Evolutionary conservation across 2,113 vertebrate genomes (phyloP).

Genomic region (Dissostichus mawsoni): DNA sequence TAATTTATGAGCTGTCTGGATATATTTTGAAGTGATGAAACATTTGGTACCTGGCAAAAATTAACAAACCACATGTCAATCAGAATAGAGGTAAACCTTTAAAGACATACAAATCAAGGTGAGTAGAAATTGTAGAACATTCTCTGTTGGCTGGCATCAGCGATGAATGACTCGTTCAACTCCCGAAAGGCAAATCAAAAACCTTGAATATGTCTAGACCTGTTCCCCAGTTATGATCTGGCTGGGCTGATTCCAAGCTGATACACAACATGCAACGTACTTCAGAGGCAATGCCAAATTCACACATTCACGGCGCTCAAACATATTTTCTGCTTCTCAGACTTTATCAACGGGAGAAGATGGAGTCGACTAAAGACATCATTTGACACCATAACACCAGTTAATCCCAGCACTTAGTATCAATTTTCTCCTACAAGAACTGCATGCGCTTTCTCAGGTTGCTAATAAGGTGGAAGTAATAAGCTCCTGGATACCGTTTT

Average conservation of each 20-base stretch:
- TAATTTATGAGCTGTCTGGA: not conserved
- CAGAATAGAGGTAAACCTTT: slow-evolving; percentile 1
- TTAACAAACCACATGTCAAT: slow-evolving; percentile 22
- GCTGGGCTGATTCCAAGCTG: slow-evolving; percentile 17
- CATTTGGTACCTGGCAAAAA: slow-evolving; percentile 2
- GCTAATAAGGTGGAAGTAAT: slow-evolving; percentile 78
- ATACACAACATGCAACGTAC: slow-evolving; percentile 8
- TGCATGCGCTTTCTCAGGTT: slow-evolving; percentile 69
- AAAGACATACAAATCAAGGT: not conserved
- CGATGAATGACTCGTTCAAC: slow-evolving; percentile 8
- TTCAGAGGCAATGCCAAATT: not conserved
- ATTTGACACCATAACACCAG: slow-evolving; percentile 57
- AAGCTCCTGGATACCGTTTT: slow-evolving; percentile 58
- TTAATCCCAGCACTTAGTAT: slow-evolving; percentile 74
- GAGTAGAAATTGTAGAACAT: not conserved
- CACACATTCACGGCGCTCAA: not conserved
- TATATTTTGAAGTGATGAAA: not conserved
- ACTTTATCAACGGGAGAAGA: slow-evolving; percentile 26
- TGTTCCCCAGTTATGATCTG: slow-evolving; percentile 26
- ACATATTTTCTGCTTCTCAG: slow-evolving; percentile 51
- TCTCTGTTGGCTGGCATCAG: slow-evolving; percentile 5
- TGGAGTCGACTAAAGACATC: slow-evolving; percentile 41
- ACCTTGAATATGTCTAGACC: slow-evolving; percentile 31
- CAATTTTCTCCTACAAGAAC: slow-evolving; percentile 72
- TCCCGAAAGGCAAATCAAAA: slow-evolving; percentile 47